Conservation (phyloP, 2,888 invertebrate species). For the Patella pellucida region DNA sequence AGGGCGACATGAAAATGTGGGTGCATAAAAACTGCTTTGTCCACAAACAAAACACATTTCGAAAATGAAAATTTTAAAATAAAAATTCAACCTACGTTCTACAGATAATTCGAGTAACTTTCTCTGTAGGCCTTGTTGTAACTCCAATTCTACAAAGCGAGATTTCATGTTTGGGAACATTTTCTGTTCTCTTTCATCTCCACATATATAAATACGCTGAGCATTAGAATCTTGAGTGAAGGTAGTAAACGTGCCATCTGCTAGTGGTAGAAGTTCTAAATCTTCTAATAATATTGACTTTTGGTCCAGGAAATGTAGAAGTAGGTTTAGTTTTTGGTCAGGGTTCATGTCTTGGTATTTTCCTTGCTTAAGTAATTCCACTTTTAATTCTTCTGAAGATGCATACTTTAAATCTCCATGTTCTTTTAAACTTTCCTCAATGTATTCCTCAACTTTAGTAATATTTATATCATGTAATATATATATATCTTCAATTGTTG, state of each 20-base stretch:
- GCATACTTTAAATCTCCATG: background rate
- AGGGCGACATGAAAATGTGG: no score
- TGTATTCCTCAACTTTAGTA: background rate
- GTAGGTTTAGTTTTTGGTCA: conserved; percentile 6
- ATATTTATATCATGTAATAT: conserved; percentile 12
- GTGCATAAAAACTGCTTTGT: no score
- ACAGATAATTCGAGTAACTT: no score
- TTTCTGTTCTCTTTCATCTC: background rate
- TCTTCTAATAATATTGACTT: background rate
- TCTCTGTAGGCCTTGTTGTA: no score
- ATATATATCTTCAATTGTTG: conserved; percentile 1
- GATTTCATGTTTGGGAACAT: conserved; percentile 19
- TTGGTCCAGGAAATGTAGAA: conserved; percentile 13
- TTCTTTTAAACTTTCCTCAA: background rate
- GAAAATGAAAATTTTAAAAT: no score
- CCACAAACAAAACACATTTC: no score
- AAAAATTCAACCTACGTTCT: no score
- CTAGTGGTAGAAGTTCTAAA: conserved; percentile 17
- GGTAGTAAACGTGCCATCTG: conserved; percentile 14
- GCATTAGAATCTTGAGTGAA: background rate
- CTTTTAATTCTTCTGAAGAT: background rate
- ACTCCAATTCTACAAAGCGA: no score
- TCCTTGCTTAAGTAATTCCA: background rate
- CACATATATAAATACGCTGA: conserved; percentile 15
- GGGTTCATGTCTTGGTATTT: background rate